These are phyloP conservation scores for Heliconius himera DNA, from an alignment of 1,140 invertebrate genomes.

Conservation along the genomic window DNA sequence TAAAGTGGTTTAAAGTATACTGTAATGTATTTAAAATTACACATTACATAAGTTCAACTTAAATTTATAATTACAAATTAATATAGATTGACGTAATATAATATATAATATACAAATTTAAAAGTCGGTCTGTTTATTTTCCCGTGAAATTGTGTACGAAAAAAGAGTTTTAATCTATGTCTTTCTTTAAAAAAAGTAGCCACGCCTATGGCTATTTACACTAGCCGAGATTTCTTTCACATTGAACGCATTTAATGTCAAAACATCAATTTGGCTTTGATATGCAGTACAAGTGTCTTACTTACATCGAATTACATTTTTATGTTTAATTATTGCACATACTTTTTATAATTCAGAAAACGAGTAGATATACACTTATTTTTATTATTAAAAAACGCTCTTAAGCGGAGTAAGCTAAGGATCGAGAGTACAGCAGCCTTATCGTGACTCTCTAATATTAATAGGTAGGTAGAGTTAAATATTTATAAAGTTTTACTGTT, in stretches of 20 bases:
- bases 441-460: conserved; percentile 13
- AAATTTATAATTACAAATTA: conserved; percentile 11
- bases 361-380: conserved; percentile 30
- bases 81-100: neutral
- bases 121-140: neutral
- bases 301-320: conserved; percentile 47
- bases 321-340: conserved; percentile 61
- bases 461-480: conserved; percentile 13
- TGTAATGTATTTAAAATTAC: neutral
- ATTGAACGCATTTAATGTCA: conserved; percentile 47
- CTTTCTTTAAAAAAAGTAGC: neutral
- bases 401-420: conserved; percentile 35
- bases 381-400: conserved; percentile 21
- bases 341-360: conserved; percentile 50
- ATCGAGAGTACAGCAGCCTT: conserved; percentile 16
- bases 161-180: neutral
- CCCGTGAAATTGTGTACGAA: neutral
- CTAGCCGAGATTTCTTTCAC: conserved; percentile 55
- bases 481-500: conserved; percentile 10
- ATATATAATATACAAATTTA: neutral
- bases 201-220: conserved; percentile 46
- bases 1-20: neutral
- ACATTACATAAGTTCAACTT: neutral
- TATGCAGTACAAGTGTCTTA: conserved; percentile 65
- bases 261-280: conserved; percentile 70